Base-by-base conservation (phyloP, 2,888 invertebrate genomes). In the Ommatoiulus sabulosus region DNA sequence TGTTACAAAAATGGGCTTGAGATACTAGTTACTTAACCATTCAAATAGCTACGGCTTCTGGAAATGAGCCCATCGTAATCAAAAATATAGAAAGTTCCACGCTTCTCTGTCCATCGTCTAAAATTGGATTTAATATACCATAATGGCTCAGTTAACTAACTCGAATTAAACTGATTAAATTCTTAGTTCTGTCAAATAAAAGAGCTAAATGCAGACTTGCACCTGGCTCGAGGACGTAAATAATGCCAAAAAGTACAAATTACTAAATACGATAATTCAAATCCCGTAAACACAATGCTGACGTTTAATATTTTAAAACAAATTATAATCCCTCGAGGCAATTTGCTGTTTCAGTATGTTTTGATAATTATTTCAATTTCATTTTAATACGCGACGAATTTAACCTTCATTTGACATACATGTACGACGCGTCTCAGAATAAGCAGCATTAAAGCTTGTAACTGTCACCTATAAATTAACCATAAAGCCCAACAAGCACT, bases 81-180 rank as follows among this genome's bases (percentile, higher is more conserved):
- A 43, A 80, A 80, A 35, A 80, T 80, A 80, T 80, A 12, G 80
- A 80, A 35, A 80, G 80, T 80, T 80, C 80, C 80, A 80, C 80
- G 80, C 80, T 80, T 35, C 80, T 80, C 80, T 80, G 80, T 24
- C 35, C 35, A 80, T 35, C 3, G 80, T 43, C 35, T 80, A 43
- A 80, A 80, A 3, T 80, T 80, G 80, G 8, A 80, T 43, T 80
- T 80, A 43, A 80, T 1, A 35, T 24, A 72, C 0, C 10, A 80
- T 35, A 80, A 80, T 43, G 35, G 80, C 3, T 80, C 57, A 57
- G 57, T n/a, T 57, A 57, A 80, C 35, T 80, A 80, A 80, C 24
- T 52, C 35, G 35, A 35, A 80, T 80, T 57, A n/a, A 24, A 80
- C 5, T 35, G 43, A 3, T 15, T 80, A 80, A 80, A 35, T 20